Conservation (phyloP, 2,888 invertebrate genomes). For the Mythimna albipuncta region DNA sequence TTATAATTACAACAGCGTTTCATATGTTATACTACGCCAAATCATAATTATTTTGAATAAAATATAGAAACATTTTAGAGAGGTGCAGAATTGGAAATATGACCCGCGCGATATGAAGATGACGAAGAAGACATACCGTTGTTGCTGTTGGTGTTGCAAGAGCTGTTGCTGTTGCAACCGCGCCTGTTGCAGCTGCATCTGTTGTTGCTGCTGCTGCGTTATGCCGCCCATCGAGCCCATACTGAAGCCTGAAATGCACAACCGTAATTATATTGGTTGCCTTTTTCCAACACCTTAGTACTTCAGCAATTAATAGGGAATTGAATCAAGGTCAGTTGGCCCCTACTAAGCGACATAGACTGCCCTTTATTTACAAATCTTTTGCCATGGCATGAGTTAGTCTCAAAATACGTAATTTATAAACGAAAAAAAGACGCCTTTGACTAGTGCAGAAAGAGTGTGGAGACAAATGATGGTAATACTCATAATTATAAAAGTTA, state of each 20-base stretch:
- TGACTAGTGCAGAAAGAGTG: no score
- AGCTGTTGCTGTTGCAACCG: slow-evolving; percentile 91
- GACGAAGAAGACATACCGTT: slow-evolving; percentile 31
- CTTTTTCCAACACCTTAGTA: background rate
- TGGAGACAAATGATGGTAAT: no score
- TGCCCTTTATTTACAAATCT: no score
- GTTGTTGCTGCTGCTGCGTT: slow-evolving; percentile 88
- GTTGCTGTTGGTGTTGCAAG: slow-evolving; percentile 90
- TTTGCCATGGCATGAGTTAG: background rate
- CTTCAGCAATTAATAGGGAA: no score
- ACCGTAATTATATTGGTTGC: background rate
- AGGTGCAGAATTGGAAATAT: background rate
- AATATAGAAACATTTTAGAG: background rate
- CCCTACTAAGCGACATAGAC: background rate
- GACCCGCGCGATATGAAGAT: no score
- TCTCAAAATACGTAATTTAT: background rate
- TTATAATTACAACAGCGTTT: background rate
- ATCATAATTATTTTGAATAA: background rate
- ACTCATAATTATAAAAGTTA: no score
- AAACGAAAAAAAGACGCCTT: background rate
- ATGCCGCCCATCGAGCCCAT: slow-evolving; percentile 82
- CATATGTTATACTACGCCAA: background rate
- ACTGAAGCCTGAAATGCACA: slow-evolving; percentile 73
- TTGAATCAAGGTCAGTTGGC: no score
- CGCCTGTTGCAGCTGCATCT: slow-evolving; percentile 91